These are phyloP conservation scores for Peromyscus melanophrys DNA, from an alignment of 2,797 vertebrate species.

Conservation along the genomic window DNA sequence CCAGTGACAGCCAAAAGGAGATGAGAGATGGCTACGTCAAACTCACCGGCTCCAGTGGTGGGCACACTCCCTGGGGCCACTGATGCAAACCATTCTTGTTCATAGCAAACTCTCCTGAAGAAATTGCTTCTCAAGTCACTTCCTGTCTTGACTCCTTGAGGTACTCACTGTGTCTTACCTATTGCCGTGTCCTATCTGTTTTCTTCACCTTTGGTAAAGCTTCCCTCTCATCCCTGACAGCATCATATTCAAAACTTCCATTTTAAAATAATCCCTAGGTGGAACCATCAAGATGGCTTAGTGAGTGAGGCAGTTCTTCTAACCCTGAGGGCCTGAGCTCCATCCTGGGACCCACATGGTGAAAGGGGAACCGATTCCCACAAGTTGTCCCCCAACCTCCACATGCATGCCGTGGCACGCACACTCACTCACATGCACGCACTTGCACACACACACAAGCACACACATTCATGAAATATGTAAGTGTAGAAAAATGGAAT, in stretches of 20 bases:
- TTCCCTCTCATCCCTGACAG: not conserved
- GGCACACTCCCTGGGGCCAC: not conserved
- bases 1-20: not conserved
- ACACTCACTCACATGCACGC: not conserved
- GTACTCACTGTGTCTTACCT: not conserved
- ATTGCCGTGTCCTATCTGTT: not conserved
- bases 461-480: not conserved
- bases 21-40: not conserved
- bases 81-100: not conserved
- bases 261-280: not conserved
- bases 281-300: not conserved
- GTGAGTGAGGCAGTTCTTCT: not conserved
- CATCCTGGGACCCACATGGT: not conserved
- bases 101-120: not conserved
- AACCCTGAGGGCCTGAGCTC: not conserved
- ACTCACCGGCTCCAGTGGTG: not conserved
- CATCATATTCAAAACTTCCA: not conserved
- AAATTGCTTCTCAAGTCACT: not conserved
- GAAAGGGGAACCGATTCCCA: not conserved
- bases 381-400: too few species aligned
- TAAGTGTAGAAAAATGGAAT: not conserved
- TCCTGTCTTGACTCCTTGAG: not conserved
- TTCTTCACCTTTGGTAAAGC: not conserved
- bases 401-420: not conserved
- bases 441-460: not conserved